phyloP scores from a whole-genome alignment of 1,140 invertebrate genomes.

The Adelges cooleyi region DNA sequence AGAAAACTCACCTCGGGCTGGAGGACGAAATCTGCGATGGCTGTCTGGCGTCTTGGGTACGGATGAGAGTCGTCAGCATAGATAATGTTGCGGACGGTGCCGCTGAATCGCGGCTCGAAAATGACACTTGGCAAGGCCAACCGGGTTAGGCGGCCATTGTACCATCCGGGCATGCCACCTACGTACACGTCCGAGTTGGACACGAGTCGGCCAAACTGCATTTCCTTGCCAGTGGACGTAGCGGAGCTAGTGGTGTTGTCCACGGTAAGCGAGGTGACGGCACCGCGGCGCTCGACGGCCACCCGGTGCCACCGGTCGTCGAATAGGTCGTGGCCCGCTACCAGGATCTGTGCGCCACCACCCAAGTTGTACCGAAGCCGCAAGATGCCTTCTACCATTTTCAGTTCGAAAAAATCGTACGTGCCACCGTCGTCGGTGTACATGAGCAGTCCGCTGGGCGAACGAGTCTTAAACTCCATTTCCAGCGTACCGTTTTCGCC shows the following conservation, averaged over 20 bases:
- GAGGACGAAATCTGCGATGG: constrained; percentile 32
- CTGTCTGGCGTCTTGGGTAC: constrained; percentile 51
- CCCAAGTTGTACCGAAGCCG: constrained; percentile 76
- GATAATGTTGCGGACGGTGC: constrained; percentile 70
- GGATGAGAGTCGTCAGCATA: constrained; percentile 66
- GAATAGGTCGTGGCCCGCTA: constrained; percentile 70
- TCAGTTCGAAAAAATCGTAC: constrained; percentile 90
- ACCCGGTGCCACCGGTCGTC: constrained; percentile 87
- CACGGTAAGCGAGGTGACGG: constrained; percentile 67
- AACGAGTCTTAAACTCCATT: constrained; percentile 83
- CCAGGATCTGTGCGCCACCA: constrained; percentile 73
- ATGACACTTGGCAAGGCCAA: constrained; percentile 77
- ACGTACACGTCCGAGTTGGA: constrained; percentile 84
- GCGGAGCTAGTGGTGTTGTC: constrained; percentile 63
- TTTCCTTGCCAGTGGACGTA: constrained; percentile 68
- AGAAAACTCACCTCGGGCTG: not conserved
- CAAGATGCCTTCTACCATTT: constrained; percentile 80
- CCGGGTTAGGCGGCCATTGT: constrained; percentile 68
- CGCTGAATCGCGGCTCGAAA: constrained; percentile 79
- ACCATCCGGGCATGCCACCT: constrained; percentile 80
- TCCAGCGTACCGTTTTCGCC: constrained; percentile 75
- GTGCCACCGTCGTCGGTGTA: constrained; percentile 90
- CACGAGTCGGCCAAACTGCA: constrained; percentile 68
- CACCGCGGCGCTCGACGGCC: constrained; percentile 57
- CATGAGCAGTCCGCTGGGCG: constrained; percentile 74